Evolutionary conservation across 2,113 vertebrate species (phyloP), one percentile per base, ranked within the genome.

Genomic region (Corythaixoides concolor): DNA sequence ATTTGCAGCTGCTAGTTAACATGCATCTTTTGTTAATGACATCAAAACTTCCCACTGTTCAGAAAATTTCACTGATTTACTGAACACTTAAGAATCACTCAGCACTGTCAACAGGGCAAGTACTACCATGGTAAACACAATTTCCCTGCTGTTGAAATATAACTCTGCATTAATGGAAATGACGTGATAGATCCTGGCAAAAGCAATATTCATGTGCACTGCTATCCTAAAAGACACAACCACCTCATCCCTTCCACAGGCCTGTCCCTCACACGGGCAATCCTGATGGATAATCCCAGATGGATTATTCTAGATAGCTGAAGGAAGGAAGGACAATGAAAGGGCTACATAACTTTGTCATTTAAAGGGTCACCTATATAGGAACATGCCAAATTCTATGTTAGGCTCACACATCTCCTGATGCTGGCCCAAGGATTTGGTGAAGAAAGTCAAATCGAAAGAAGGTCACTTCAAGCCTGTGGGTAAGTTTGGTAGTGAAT

Each of bases 51-150:
- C 97, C 83, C 88, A 94, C 92, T 92, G 88, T 85, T 96, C 69
- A 89, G 92, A 96, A 95, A 94, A 95, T 92, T 82, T 89, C 80
- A 58, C 88, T 93, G 89, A 96, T 93, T 95, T 95, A 69, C 86
- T 27, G 58, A 96, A 75, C 80, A 96, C 90, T 97, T 92, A 58
- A 94, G 83, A 88, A 94, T 92, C 86, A 89, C 92, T 96, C 89
- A 87, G 90, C 70, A 30, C 58, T 89, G 77, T 87, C 83, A 97
- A 87, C 84, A 89, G 73, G 39, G 89, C 73, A 87, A 81, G 84
- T 20, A 16, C 58, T 85, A 37, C 76, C 27, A 32, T 7, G 49
- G 79, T 59, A 94, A 95, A 85, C 66, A 87, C 22, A 23, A 72
- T 64, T 86, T 73, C 49, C 80, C 76, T 76, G 84, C 73, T 90